Conservation (phyloP, 2,888 invertebrate species). For the Sialis lutaria region DNA sequence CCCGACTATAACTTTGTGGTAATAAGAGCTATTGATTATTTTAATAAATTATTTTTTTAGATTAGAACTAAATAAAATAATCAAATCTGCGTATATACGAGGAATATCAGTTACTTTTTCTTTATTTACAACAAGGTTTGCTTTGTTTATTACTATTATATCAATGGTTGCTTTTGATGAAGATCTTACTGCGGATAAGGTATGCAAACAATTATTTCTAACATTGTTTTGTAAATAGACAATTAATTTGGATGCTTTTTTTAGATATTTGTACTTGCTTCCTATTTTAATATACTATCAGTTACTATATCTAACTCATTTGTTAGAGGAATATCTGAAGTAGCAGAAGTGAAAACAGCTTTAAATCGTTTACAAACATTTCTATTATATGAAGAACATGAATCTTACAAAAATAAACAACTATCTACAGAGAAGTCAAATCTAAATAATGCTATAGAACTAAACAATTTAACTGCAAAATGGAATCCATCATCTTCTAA, state of each 20-base stretch:
- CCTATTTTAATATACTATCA: constrained; percentile 33
- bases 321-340: constrained; percentile 27
- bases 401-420: not conserved
- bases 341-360: constrained; percentile 28
- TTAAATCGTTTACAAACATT: constrained; percentile 26
- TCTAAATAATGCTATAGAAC: constrained; percentile 30
- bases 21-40: too few relatives aligned
- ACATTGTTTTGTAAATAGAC: too few relatives aligned
- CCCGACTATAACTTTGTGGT: too few relatives aligned
- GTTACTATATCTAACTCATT: constrained; percentile 40
- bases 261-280: constrained; percentile 34
- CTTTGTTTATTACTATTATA: constrained; percentile 64
- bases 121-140: constrained; percentile 72
- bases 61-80: constrained; percentile 49
- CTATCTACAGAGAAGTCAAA: too few relatives aligned
- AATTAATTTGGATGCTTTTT: constrained; percentile 5
- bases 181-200: constrained; percentile 37
- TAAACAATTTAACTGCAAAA: constrained; percentile 25
- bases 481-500: constrained; percentile 20
- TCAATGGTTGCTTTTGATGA: constrained; percentile 53
- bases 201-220: constrained; percentile 21
- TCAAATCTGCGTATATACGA: constrained; percentile 44
- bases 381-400: constrained; percentile 28
- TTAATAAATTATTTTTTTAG: constrained; percentile 22
- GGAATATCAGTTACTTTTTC: constrained; percentile 43